Evolutionary conservation across 2,113 vertebrate genomes (phyloP), one percentile per base, ranked within the genome.

Genomic region (Seriola dumerili): DNA sequence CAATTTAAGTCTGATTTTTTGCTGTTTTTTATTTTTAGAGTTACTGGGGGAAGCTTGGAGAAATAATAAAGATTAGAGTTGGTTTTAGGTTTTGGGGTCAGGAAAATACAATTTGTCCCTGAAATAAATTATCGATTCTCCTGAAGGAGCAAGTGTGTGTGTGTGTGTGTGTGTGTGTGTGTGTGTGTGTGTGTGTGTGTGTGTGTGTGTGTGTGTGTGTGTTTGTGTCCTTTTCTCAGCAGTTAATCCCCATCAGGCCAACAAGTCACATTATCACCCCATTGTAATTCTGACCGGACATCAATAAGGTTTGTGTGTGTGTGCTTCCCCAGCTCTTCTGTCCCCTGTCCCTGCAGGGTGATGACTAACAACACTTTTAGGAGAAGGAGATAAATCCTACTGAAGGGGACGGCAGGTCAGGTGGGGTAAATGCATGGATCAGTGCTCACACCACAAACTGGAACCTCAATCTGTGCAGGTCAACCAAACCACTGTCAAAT

Each of bases 221-320:
- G 54, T 11, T 44, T 42, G 17, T 66, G 40, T 76, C 32, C 55
- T 76, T 62, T 69, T 36, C 69, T 55, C 23, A 59, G 71, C 84
- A 73, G 42, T 80, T 82, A 89, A 91, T 91, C 81, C 59, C 77
- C 62, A 78, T 81, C 77, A 86, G 89, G 57, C 52, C 78, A 73
- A 63, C 63, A 77, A 76, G 78, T 86, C 75, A 67, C 78, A 81
- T 86, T 89, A 91, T 91, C 69, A 62, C 76, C 84, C 80, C 62
- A 75, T 92, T 91, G 79, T 68, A 84, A 88, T 88, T 85, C 81
- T 90, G 87, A 92, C 76, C 81, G 4, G 61, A 71, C 80, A 85
- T 85, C 84, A 88, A 82, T 85, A 75, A 80, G 65, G 58, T 62
- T 54, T 58, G 70, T 57, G 44, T 59, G 40, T 62, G 46, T 61